Evolutionary conservation across 37 sponge, comb jelly and placozoan species (phyloP), one percentile per base, ranked within the genome.

Genomic region (Dysidea cf. avara): DNA sequence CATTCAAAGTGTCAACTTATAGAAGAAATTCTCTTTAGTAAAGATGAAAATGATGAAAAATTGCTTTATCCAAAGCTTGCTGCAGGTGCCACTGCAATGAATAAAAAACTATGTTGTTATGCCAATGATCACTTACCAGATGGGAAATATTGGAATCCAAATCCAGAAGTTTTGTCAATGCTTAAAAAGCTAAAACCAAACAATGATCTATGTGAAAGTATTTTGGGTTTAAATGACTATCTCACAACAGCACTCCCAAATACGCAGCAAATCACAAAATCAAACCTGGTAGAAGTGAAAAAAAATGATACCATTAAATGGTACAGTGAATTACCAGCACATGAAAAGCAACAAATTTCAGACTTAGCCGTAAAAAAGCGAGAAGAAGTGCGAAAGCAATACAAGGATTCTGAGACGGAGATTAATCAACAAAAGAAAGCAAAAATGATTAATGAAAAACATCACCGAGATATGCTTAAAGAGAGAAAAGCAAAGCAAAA

Each of bases 71-170:
- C 64, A 60, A 20, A 43, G 5, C 36, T 79, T 18, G 53, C 38
- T 14, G 2, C 21, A 20, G 80, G 71, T 20, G 71, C 59, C 1
- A 7, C 31, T 17, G 32, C 6, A 29, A 79, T 79, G 80, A 2
- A 60, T 1, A 38, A 61, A 37, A 79, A 79, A 35, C 47, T 69
- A 1, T 0, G 5, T 26, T 1, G 1, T 11, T 79, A 79, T 43
- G 71, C 71, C 2, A 28, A 43, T 6, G 60, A 24, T 47, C 70
- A 60, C 7, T 39, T 79, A 29, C 80, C 80, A 28, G 80, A 70
- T 21, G 80, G 80, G 17, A 61, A 46, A 1, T 69, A 69, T 33
- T 79, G 80, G 80, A 29, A 79, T 25, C 78, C 78, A 18, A 56
- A 24, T 34, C 47, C 58, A 1, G 68, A 31, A 25, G 49, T 67